Conservation (phyloP, 2,888 invertebrate genomes). For the Diplolepis rosae region DNA sequence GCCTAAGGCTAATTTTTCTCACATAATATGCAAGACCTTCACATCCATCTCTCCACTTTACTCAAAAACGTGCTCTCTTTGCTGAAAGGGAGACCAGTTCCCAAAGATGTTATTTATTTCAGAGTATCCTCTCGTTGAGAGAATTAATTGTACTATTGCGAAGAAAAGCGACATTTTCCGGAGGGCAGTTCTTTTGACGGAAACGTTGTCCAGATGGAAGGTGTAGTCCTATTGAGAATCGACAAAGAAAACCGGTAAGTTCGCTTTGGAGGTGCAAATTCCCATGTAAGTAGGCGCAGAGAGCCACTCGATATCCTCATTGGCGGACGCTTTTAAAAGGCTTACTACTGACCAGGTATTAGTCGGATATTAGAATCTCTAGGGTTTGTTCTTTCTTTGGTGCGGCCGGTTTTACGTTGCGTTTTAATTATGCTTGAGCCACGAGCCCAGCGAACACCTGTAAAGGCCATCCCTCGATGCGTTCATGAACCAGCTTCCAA, state of each 20-base stretch:
- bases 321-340: constrained; percentile 57
- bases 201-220: constrained; percentile 27
- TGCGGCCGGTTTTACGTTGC: constrained; percentile 31
- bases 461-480: constrained; percentile 13
- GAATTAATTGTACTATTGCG: constrained; percentile 19
- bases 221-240: constrained; percentile 21
- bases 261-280: constrained; percentile 57
- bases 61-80: background rate
- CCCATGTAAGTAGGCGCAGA: constrained; percentile 57
- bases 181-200: constrained; percentile 33
- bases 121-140: constrained; percentile 9
- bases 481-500: constrained; percentile 1
- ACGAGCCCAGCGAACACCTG: constrained; percentile 33
- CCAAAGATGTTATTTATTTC: constrained; percentile 7
- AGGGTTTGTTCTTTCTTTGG: constrained; percentile 16
- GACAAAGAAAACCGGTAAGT: constrained; percentile 18
- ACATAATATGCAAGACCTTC: too few relatives aligned
- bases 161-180: constrained; percentile 34
- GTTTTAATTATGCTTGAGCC: constrained; percentile 35
- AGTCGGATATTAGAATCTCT: background rate
- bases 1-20: too few relatives aligned
- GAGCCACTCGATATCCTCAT: constrained; percentile 34
- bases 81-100: background rate
- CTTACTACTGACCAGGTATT: constrained; percentile 43
- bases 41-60: background rate